Base-by-base conservation (phyloP, 64 coral and sea anemone species). In the Dendronephthya gigantea region DNA sequence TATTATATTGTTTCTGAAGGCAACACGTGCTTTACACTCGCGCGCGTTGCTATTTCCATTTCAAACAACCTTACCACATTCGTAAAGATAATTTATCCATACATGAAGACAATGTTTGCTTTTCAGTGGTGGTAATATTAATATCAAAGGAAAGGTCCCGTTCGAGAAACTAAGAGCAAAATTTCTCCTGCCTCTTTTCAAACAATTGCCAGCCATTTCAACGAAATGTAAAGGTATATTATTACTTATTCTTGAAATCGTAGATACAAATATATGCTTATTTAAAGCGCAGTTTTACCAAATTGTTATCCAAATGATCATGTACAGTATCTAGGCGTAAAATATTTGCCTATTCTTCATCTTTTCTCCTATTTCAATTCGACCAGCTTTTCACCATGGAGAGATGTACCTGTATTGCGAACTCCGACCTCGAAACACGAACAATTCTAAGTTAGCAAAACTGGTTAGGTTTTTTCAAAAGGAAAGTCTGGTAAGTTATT, bases 131-230 rank as follows among this genome's bases (percentile, higher is more conserved):
- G 83, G 93, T 4, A 75, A 88, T 4, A 89, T 96, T 41, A 85
- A 93, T 13, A 91, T 96, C 47, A 93, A 83, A 83, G 82, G 83
- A 33, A 96, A 96, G 85, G 89, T 96, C 76, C 88, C 94, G 81
- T 90, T 90, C 87, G 86, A 88, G 43, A 87, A 93, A 48, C 82
- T 96, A 39, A 89, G 82, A 85, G 74, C 94, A 2, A 72, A 91
- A 8, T 59, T 96, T 14, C 83, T 38, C 35, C 82, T 92, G 48
- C 94, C 94, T 10, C 50, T 96, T 30, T 96, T 96, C 87, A 84
- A 66, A 4, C 31, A 85, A 84, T 40, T 90, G 27, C 94, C 94
- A 28, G 15, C 75, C 1, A 28, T 85, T 35, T 84, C 94, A 43
- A 90, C 84, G 48, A 83, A 50, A 28, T 93, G 94, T 31, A 90